Evolutionary conservation across 2,797 vertebrate species (phyloP), one percentile per base, ranked within the genome.

Genomic region (Centroberyx gerrardi): DNA sequence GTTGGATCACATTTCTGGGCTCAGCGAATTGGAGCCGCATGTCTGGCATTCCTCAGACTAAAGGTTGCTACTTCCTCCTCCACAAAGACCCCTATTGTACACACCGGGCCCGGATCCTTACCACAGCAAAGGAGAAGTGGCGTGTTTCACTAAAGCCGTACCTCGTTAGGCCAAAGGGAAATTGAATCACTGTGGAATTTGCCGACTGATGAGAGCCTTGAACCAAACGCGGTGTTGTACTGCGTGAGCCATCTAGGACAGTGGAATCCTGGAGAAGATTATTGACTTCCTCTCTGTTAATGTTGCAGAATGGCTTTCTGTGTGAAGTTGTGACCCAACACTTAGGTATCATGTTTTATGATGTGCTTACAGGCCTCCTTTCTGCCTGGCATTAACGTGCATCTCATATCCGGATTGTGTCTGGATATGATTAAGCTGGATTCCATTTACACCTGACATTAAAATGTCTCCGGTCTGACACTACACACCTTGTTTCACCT

Each of bases 41-140:
- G 88, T 92, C 89, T 93, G 71, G 82, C 93, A 95, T 96, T 95
- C 94, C 93, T 92, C 78, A 74, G 85, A 90, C 81, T 87, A 88
- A 93, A 92, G 93, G 92, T 94, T 94, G 76, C 73, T 83, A 85
- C 91, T 89, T 90, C 79, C 84, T 85, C 74, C 80, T 62, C 71
- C 48, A 95, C 93, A 95, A 95, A 94, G 93, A 85, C 80, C 58
- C 62, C 86, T 66, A 89, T 94, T 95, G 93, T 95, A 74, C 76
- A 78, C 65, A 40, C 65, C 68, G 40, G 64, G 68, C 75, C 68
- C 66, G 28, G 84, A 84, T 87, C 82, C 83, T 75, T 48, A 4
- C 74, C 40, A 10, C 58, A 55, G 64, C 55, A 83, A 86, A 83
- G 83, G 84, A 72, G 73, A 76, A 91, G 87, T 54, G 55, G 74